A percentile compares a stretch with the other conserved stretches of the same genome.
Conservation (phyloP, 2,797 vertebrate species). For the Gymnothorax javanicus region DNA sequence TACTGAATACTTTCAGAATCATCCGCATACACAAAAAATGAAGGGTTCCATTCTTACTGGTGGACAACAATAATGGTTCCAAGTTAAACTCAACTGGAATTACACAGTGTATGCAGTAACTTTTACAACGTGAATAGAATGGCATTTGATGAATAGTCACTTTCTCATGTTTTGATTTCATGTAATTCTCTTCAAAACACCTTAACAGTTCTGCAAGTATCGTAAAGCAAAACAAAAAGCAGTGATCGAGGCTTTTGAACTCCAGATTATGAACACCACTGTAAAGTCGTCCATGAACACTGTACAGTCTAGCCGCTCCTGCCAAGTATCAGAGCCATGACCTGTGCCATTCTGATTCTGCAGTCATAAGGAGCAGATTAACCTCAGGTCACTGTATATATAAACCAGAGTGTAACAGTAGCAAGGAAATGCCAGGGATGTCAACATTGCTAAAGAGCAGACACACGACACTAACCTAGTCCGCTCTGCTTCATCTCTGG, state of each 20-base stretch:
- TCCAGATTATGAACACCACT: background rate
- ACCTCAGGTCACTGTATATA: background rate
- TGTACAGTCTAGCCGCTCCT: background rate
- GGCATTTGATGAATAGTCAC: background rate
- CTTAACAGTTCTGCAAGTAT: background rate
- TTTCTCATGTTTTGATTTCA: background rate
- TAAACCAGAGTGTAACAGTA: background rate
- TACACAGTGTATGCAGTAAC: background rate
- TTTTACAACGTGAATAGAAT: background rate
- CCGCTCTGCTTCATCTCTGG: slow-evolving; percentile 97
- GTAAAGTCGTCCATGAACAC: background rate
- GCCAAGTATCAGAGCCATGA: background rate
- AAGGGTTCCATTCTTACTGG: background rate
- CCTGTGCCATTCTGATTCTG: background rate
- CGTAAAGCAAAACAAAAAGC: background rate
- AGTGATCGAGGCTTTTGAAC: background rate
- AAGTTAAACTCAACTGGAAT: background rate
- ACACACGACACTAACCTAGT: slow-evolving; percentile 79
- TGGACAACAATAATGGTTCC: background rate
- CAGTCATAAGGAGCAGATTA: slow-evolving; percentile 17
- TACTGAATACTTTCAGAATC: background rate
- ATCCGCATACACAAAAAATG: background rate
- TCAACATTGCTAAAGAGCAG: background rate
- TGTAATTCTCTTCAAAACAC: background rate
- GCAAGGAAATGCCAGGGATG: background rate